Conservation (phyloP, 2,797 vertebrate genomes). For the Hybognathus amarus region DNA sequence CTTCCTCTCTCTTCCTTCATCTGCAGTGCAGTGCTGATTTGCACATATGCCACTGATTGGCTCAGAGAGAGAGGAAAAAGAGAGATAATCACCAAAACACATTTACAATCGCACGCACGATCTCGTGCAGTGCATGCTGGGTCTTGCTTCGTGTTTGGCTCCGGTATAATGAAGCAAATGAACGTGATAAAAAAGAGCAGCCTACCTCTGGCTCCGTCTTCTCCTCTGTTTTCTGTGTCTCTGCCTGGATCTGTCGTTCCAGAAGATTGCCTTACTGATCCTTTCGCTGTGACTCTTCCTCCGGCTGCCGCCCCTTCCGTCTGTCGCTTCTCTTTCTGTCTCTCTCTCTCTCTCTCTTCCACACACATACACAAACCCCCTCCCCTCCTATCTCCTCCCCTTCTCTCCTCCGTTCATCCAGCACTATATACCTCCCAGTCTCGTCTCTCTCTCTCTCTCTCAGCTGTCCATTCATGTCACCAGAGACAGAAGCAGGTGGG, state of each 20-base stretch:
- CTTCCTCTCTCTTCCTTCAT: constrained; percentile 45
- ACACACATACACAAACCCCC: constrained; percentile 30
- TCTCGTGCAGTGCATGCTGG: not conserved
- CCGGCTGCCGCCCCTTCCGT: constrained; percentile 44
- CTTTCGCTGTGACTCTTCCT: constrained; percentile 48
- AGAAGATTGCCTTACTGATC: constrained; percentile 37
- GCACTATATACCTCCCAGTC: not conserved
- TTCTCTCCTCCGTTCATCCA: constrained; percentile 50
- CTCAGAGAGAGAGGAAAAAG: not conserved
- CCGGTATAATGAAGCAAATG: not conserved
- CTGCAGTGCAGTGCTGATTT: constrained; percentile 59
- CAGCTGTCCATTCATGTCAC: constrained; percentile 51
- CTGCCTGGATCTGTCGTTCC: constrained; percentile 18
- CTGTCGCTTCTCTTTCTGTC: constrained; percentile 35
- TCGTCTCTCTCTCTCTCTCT: constrained; percentile 31
- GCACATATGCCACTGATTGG: constrained; percentile 49
- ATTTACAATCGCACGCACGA: not conserved
- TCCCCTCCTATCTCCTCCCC: constrained; percentile 37
- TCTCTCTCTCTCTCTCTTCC: constrained; percentile 15
- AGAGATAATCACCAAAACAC: constrained; percentile 20
- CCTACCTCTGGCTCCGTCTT: constrained; percentile 39
- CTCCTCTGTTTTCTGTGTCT: constrained; percentile 20
- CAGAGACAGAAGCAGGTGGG: constrained; percentile 54
- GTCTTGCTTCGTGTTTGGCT: constrained; percentile 17
- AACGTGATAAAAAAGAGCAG: not conserved